Conservation (phyloP, 2,888 invertebrate genomes). For the Dione vanillae region DNA sequence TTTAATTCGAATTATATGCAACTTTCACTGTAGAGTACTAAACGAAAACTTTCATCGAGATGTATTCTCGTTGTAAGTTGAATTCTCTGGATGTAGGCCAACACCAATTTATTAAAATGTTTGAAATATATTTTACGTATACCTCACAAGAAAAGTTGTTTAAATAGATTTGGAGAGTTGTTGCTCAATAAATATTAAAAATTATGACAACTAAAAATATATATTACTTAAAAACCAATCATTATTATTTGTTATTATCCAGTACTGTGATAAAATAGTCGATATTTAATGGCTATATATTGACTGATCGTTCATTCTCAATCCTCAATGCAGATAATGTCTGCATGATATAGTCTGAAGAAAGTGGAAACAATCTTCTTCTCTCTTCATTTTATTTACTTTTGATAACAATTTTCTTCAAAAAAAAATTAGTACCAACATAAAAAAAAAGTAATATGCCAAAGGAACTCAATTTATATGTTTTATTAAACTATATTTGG, state of each 20-base stretch:
- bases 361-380: background rate
- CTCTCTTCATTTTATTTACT: background rate
- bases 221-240: background rate
- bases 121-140: constrained; percentile 13
- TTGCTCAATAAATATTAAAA: background rate
- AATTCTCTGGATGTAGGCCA: constrained; percentile 44
- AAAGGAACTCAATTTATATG: background rate
- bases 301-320: constrained; percentile 18
- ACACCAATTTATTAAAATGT: constrained; percentile 25
- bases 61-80: constrained; percentile 21
- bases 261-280: background rate
- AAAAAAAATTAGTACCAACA: background rate
- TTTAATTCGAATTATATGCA: constrained; percentile 40
- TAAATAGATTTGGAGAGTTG: background rate
- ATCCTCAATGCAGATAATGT: constrained; percentile 17
- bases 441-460: background rate
- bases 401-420: too few relatives aligned
- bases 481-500: background rate
- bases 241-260: constrained; percentile 2
- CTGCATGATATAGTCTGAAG: background rate
- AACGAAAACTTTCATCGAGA: constrained; percentile 42
- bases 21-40: constrained; percentile 40
- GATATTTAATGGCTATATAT: constrained; percentile 3
- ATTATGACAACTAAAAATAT: background rate
- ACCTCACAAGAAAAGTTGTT: background rate